Percentiles rank a stretch among this genome's conserved stretches.
Evolutionary conservation across 2,113 vertebrate genomes (phyloP).

Genomic region (Myotis davidii): DNA sequence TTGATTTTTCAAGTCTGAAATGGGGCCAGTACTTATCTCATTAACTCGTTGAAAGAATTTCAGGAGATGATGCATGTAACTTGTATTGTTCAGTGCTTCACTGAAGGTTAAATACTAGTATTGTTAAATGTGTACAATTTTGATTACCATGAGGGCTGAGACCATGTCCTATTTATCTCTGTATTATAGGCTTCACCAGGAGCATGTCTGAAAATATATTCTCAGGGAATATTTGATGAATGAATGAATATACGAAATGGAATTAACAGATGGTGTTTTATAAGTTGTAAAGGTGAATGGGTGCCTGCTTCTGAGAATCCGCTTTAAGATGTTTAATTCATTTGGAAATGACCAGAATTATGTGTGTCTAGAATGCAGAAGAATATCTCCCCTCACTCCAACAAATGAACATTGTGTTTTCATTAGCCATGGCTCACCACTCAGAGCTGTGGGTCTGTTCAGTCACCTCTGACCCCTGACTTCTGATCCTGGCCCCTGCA

Average conservation of each 20-base stretch:
- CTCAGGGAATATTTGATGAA: not conserved
- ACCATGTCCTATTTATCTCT: not conserved
- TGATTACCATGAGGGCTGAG: not conserved
- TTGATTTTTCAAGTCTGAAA: not conserved
- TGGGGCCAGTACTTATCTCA: not conserved
- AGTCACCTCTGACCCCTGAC: constrained; percentile 49
- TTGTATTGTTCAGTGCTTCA: not conserved
- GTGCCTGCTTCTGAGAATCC: not conserved
- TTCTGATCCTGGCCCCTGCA: constrained; percentile 24
- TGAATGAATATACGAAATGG: not conserved
- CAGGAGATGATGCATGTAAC: not conserved
- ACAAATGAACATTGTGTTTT: constrained; percentile 58
- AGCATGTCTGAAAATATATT: not conserved
- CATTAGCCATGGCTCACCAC: not conserved
- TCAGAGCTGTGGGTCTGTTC: constrained; percentile 35
- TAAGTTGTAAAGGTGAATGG: not conserved
- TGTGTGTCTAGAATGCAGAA: not conserved
- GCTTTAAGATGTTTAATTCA: not conserved
- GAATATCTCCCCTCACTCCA: not conserved
- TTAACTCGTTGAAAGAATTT: not conserved
- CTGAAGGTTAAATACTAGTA: not conserved
- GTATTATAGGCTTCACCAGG: not conserved
- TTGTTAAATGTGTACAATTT: not conserved
- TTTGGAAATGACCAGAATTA: not conserved
- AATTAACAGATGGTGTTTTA: not conserved